These are phyloP conservation scores for Micromesistius poutassou DNA, from an alignment of 2,797 vertebrate genomes.

Conservation along the genomic window DNA sequence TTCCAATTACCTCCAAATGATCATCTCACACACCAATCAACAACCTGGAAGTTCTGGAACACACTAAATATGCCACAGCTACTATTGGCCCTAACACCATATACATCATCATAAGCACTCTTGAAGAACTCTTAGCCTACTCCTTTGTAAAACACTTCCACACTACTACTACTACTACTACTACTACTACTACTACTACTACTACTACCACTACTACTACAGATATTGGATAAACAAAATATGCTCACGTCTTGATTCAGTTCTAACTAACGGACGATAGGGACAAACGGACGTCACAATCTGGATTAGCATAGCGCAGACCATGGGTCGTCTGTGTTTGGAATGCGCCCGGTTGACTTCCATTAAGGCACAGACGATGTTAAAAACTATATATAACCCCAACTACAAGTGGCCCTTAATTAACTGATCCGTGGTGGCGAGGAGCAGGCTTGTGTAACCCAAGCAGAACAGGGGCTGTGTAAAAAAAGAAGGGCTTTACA, in stretches of 20 bases:
- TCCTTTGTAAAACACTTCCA: background rate
- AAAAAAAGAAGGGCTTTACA: constrained; percentile 34
- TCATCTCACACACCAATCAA: background rate
- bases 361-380: background rate
- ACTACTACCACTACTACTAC: background rate
- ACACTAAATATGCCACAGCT: background rate
- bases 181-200: background rate
- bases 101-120: background rate
- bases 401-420: background rate
- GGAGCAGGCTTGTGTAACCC: constrained; percentile 38
- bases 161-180: background rate
- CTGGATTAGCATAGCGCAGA: background rate
- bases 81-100: background rate
- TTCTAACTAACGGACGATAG: background rate
- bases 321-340: background rate
- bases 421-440: constrained; percentile 2
- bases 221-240: background rate
- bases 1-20: background rate
- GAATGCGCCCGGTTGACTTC: background rate
- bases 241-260: background rate
- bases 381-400: background rate
- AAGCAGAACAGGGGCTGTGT: constrained; percentile 34
- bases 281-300: no score
- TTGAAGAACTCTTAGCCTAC: background rate
- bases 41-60: background rate